Evolutionary conservation across 2,797 vertebrate genomes (phyloP), one percentile per base, ranked within the genome.

Genomic region (Tauraco hartlaubi): DNA sequence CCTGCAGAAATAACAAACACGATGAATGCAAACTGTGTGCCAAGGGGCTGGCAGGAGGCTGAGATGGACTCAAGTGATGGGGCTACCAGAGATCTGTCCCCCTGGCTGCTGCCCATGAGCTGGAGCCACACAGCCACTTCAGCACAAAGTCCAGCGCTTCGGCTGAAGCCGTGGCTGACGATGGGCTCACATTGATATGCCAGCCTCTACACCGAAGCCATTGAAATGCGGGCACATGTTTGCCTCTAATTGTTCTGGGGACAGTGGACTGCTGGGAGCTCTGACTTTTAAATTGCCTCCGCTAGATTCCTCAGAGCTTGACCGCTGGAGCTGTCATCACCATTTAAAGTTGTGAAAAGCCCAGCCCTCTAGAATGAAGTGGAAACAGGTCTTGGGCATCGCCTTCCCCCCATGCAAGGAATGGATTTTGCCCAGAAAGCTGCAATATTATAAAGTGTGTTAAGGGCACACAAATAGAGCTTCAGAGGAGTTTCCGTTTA

Each of bases 171-270:
- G 43, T 52, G 69, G 59, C 20, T 67, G 71, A 9, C 2, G 11
- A 15, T 15, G 71, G 81, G 58, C 37, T 85, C 48, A 1, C 67
- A 62, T 92, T 85, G 85, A 55, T 73, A 93, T 92, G 89, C 84
- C 89, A 94, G 0, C 43, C 51, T 81, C 78, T 68, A 20, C 2
- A 0, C 71, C 20, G 55, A 7, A 67, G 55, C 71, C 71, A 91
- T 91, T 94, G 91, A 76, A 82, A 95, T 95, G 94, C 91, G 76
- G 87, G 86, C 66, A 19, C 92, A 37, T 20, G 48, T 85, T 87
- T 92, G 59, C 71, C 49, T 94, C 68, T 94, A 89, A 92, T 95
- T 96, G 88, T 95, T 12, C 88, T 52, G 84, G 77, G 77, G 89
- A 95, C 39, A 80, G 75, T 0, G 6, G 72, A n/a, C 66, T 44